Percentiles rank a stretch among this genome's conserved stretches.
Conservation (phyloP, 1,140 invertebrate genomes). For the Hyles vespertilio region DNA sequence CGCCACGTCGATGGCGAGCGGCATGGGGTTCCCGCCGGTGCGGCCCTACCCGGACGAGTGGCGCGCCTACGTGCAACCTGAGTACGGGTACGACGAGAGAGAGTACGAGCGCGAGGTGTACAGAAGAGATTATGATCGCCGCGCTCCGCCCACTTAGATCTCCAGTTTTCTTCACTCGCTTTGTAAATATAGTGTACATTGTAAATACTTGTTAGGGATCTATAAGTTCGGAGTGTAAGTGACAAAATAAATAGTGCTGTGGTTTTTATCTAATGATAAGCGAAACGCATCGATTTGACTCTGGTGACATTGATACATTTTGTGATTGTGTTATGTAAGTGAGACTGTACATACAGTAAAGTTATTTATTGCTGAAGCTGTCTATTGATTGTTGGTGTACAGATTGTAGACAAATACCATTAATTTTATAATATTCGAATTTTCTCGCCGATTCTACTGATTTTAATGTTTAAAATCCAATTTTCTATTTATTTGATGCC, state of each 20-base stretch:
- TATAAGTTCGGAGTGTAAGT: conserved; percentile 66
- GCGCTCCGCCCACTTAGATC: conserved; percentile 55
- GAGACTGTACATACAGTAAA: conserved; percentile 74
- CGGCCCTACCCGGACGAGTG: conserved; percentile 62
- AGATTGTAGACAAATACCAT: conserved; percentile 62
- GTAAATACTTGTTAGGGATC: conserved; percentile 62
- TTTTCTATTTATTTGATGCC: conserved; percentile 60
- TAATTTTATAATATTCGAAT: conserved; percentile 65
- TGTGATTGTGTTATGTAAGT: conserved; percentile 61
- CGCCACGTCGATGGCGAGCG: conserved; percentile 42
- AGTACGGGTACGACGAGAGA: conserved; percentile 60
- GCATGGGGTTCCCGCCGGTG: conserved; percentile 59
- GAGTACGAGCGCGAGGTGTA: conserved; percentile 68
- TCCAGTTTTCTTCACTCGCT: not conserved
- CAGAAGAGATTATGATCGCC: conserved; percentile 62
- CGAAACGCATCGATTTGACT: conserved; percentile 47
- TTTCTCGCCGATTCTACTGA: conserved; percentile 57
- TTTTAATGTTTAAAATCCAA: conserved; percentile 45
- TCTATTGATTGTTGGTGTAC: conserved; percentile 56
- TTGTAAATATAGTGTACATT: conserved; percentile 53
- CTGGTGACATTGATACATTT: conserved; percentile 26
- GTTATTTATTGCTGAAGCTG: conserved; percentile 71
- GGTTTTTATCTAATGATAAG: conserved; percentile 71
- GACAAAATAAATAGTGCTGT: conserved; percentile 66
- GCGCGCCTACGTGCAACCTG: conserved; percentile 56